phyloP scores from a whole-genome alignment of 1,140 invertebrate genomes.

The Orchestia grillus region DNA sequence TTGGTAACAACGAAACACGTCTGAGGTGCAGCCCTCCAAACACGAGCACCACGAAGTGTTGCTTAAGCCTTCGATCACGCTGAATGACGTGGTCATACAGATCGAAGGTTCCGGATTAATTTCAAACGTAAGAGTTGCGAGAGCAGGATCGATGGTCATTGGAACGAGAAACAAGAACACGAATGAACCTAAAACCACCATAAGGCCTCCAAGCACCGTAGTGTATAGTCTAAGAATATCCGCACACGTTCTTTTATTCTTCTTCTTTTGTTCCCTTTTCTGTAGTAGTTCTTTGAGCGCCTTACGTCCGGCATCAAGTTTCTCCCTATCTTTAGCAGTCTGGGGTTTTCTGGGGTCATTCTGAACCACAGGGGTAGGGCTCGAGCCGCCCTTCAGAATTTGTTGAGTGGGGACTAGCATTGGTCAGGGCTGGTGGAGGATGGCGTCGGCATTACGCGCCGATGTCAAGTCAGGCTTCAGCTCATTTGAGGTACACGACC shows the following conservation, averaged over 20 bases:
- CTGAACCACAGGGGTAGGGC: conserved; percentile 5
- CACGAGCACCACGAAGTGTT: conserved; percentile 91
- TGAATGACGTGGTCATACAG: conserved; percentile 76
- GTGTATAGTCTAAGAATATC: conserved; percentile 61
- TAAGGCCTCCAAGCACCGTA: conserved; percentile 89
- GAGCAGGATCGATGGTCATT: conserved; percentile 89
- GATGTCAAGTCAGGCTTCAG: not conserved
- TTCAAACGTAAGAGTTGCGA: conserved; percentile 87
- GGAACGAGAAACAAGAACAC: conserved; percentile 91
- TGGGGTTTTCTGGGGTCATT: conserved; percentile 26
- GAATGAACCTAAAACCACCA: conserved; percentile 87
- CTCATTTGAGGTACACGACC: not conserved
- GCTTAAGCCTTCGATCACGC: conserved; percentile 81
- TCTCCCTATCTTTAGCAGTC: conserved; percentile 50
- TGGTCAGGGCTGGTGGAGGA: not conserved
- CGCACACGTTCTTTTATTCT: conserved; percentile 58
- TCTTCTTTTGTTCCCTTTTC: conserved; percentile 62
- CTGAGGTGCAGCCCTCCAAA: conserved; percentile 85
- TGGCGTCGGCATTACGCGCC: conserved; percentile 14
- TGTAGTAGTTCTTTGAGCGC: conserved; percentile 64
- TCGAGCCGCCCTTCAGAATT: conserved; percentile 24
- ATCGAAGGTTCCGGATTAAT: conserved; percentile 86
- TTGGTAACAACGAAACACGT: conserved; percentile 77
- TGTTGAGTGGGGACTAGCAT: conserved; percentile 42
- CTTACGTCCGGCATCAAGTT: conserved; percentile 63